Base-by-base conservation (phyloP, 1,140 invertebrate genomes). In the Aphelenchoides fujianensis region DNA sequence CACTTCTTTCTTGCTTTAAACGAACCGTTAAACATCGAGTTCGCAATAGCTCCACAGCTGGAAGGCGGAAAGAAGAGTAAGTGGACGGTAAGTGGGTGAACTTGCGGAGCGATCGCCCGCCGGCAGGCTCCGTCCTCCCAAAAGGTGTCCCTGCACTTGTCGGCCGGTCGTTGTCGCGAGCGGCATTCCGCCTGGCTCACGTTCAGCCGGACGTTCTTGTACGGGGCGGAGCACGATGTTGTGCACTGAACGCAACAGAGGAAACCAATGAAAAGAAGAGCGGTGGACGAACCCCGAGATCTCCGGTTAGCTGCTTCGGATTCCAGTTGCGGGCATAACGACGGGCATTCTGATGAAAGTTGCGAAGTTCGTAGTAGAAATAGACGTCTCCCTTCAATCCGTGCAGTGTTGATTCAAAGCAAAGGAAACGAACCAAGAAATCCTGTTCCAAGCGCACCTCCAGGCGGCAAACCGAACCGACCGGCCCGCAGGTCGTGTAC, bases 261-360 rank as follows among this genome's bases (percentile, higher is more conserved):
- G 12, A 16, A 23, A 23, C 23, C 41, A 48, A 23, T n/a, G n/a
- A n/a, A 48, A 48, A 16, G 41, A 16, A n/a, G 12, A 12, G 23
- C 41, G 23, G 12, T 16, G 23, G 41, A 48, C 41, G 23, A 48
- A 48, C 41, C 34, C 55, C 55, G 53, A 69, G 31, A 28, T 19
- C 71, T 37, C 96, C 95, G 16, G 94, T 86, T 1, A 98, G 87
- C 84, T 98, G 95, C 82, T 90, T 90, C 84, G 97, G 95, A 87
- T 97, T 94, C 27, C 95, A 88, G 16, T 94, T 97, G 84, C 96
- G 96, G 0, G 98, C 94, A 88, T 98, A 98, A 70, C 95, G 89
- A 36, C 95, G 89, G 87, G 98, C 95, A 85, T 98, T 98, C 86
- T 98, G 96, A 85, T 97, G 98, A 85, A 93, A 98, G 85, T 98